Evolutionary conservation across 2,113 vertebrate genomes (phyloP).

Genomic region (Sceloporus undulatus): DNA sequence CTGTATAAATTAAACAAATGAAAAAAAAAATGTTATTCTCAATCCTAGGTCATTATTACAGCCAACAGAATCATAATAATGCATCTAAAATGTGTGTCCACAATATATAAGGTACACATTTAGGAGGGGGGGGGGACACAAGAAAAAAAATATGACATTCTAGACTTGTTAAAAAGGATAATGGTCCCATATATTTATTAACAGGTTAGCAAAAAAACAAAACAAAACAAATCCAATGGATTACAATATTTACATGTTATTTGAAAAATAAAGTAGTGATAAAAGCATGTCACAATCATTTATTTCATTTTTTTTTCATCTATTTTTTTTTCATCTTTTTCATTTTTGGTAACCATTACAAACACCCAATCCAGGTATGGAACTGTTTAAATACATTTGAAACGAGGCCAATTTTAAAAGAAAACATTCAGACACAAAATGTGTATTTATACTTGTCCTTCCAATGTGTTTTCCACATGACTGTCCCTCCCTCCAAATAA

Average conservation of each 20-base stretch:
- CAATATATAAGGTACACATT: constrained; percentile 83
- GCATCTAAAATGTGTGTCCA: constrained; percentile 84
- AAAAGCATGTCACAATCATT: constrained; percentile 98
- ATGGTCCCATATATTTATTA: constrained; percentile 99
- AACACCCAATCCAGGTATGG: constrained; percentile 84
- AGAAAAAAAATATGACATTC: constrained; percentile 80
- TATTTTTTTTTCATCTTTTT: constrained; percentile 50
- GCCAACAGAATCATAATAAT: constrained; percentile 86
- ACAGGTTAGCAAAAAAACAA: constrained; percentile 99
- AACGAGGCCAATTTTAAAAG: constrained; percentile 79
- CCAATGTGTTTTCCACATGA: constrained; percentile 73
- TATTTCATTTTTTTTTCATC: constrained; percentile 48
- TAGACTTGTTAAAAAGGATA: constrained; percentile 86
- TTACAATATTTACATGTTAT: constrained; percentile 99
- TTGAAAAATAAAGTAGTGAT: constrained; percentile 95
- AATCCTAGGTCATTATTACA: constrained; percentile 86
- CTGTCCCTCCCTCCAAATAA: constrained; percentile 70
- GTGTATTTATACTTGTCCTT: constrained; percentile 77
- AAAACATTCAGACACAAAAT: constrained; percentile 82
- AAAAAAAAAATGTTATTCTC: constrained; percentile 82
- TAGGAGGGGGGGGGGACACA: constrained; percentile 65
- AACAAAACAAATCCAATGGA: constrained; percentile 85
- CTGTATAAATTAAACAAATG: constrained; percentile 87
- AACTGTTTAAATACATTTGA: constrained; percentile 84
- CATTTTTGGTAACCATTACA: constrained; percentile 81